Evolutionary conservation across 2,888 invertebrate species (phyloP).

Genomic region (Rhamphomyia laevipes): DNA sequence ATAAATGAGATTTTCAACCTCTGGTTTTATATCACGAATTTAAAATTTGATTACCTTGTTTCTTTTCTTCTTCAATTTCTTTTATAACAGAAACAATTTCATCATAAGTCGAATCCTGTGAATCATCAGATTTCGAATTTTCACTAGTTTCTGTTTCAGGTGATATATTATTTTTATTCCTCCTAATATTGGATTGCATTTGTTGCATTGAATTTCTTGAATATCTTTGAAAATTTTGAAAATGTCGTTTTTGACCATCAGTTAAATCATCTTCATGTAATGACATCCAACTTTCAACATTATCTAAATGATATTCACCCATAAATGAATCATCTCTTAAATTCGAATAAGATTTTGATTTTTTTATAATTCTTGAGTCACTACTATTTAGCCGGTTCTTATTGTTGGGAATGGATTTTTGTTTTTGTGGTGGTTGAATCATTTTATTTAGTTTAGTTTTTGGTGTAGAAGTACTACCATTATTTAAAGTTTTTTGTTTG

Average conservation of each 20-base stretch:
- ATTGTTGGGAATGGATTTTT: constrained; percentile 14
- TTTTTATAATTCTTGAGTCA: constrained; percentile 12
- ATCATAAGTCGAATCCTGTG: constrained; percentile 34
- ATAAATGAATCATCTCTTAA: constrained; percentile 31
- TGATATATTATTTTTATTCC: constrained; percentile 1
- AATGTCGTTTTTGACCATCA: background rate
- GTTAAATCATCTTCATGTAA: constrained; percentile 19
- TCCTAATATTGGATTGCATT: background rate
- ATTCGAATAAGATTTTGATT: constrained; percentile 18
- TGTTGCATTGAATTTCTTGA: constrained; percentile 14
- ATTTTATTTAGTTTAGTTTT: background rate
- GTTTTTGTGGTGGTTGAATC: background rate
- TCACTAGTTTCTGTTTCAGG: constrained; percentile 21
- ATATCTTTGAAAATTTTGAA: constrained; percentile 15
- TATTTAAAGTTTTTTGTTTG: background rate
- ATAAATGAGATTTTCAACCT: background rate
- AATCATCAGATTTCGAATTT: constrained; percentile 28
- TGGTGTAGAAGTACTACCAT: background rate
- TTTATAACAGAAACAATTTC: constrained; percentile 38
- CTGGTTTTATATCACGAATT: background rate
- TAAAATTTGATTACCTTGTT: constrained; percentile 22
- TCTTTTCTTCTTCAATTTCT: constrained; percentile 37
- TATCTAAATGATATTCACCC: constrained; percentile 35
- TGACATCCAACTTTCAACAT: constrained; percentile 39
- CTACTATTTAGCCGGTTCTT: background rate